Base-by-base conservation (phyloP, 2,113 vertebrate genomes). In the Aythya baeri region DNA sequence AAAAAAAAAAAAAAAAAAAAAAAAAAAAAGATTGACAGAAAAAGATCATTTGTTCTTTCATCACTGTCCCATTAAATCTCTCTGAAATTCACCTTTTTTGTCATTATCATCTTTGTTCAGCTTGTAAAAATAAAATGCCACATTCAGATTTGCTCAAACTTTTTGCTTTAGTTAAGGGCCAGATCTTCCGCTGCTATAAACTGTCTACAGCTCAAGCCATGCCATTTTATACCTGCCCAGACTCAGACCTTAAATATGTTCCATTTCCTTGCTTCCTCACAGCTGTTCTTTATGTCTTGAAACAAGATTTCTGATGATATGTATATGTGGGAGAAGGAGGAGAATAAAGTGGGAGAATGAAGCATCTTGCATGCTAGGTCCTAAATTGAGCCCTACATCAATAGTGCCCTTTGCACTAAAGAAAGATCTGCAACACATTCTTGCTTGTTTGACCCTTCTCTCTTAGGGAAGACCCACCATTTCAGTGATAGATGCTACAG, bases 11-110 rank as follows among this genome's bases (percentile, higher is more conserved):
- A n/a, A n/a, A n/a, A 94, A 71, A 36, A 70, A 36, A 54, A 81
- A 94, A 74, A 92, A 26, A 82, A 32, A 89, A 21, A 93, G 94
- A 97, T 79, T 94, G 94, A 93, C 96, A 93, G 90, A 86, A 80
- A 79, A 91, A 96, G 89, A 83, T 41, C 77, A 74, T 38, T 94
- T 22, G 31, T 76, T 95, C 86, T 91, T 86, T 54, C 52, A 77
- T 25, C 70, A 72, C 31, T 49, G 43, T 81, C 74, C 79, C 80
- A 52, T 73, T 96, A 88, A 86, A 86, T 77, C 34, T 75, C 59
- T 88, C 70, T 65, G 84, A 97, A 89, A 90, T 74, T 58, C 16
- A 50, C 29, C 91, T 70, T 83, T 18, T 96, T 34, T 54, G 31
- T n/a, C 52, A 67, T 74, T 86, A 83, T 43, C 49, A 74, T 65